Conservation (phyloP, 1,140 invertebrate species). For the Frieseomelitta varia region DNA sequence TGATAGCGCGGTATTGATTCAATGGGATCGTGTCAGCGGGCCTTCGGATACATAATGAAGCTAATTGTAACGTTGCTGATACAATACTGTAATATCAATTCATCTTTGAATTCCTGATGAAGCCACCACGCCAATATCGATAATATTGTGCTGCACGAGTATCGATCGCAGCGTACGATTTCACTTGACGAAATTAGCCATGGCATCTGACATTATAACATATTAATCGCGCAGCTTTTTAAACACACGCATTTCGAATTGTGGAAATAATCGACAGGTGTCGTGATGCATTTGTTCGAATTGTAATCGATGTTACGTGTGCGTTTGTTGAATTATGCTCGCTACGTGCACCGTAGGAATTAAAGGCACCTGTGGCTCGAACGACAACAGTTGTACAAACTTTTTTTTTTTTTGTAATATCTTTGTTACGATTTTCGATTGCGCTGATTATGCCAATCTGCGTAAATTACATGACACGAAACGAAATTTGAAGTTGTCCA, state of each 20-base stretch:
- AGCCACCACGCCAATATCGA: neutral
- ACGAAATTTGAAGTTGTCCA: too few species aligned
- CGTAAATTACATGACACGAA: neutral
- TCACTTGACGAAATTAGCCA: neutral
- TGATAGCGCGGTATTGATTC: neutral
- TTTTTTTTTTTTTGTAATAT: too few species aligned
- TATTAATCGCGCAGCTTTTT: neutral
- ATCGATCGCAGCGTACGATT: neutral
- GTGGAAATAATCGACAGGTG: neutral
- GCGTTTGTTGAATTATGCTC: neutral
- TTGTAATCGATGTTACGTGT: too few species aligned
- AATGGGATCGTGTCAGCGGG: too few species aligned
- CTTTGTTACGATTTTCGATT: neutral
- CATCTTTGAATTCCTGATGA: neutral
- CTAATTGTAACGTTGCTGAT: neutral
- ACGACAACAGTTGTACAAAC: neutral
- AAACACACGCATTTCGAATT: neutral
- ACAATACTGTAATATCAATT: constrained; percentile 10
- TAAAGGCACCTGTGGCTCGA: neutral
- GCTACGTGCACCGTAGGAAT: neutral
- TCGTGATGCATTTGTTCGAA: too few species aligned
- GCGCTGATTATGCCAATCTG: neutral
- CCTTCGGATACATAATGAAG: neutral
- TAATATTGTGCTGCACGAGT: neutral
- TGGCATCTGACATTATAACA: neutral